Evolutionary conservation across 1,140 invertebrate species (phyloP), one percentile per base, ranked within the genome.

Genomic region (Nautilus pompilius): DNA sequence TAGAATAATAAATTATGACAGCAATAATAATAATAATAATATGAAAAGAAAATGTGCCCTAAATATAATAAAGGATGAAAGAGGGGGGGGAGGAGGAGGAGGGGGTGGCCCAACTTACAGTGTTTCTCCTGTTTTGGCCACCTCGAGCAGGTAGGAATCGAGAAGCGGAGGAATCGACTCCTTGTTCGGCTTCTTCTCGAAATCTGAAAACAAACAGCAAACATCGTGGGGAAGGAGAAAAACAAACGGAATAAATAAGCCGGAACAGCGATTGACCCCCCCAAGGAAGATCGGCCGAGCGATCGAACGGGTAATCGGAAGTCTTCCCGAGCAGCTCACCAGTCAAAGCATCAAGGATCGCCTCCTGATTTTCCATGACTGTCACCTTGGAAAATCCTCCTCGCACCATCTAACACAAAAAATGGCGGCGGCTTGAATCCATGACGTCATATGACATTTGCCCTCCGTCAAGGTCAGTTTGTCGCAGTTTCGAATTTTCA

Each of bases 91-190:
- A n/a, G n/a, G n/a, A n/a, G n/a, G 28, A 62, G n/a, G n/a, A n/a
- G n/a, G n/a, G n/a, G n/a, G n/a, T n/a, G n/a, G n/a, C n/a, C n/a
- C n/a, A 15, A 76, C 77, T 76, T 72, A 83, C 79, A 96, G 87
- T 8, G 93, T 93, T 81, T 97, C 93, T 58, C 95, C 95, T 60
- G 93, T 96, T 83, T 92, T 91, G 0, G 95, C 95, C 58, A 98
- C 92, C 84, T 90, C 92, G 67, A 87, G 87, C 51, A 98, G 84
- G 81, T 96, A 96, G 34, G 95, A 92, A 72, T 97, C 93, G 51
- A 98, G 84, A 74, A 93, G 88, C 58, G 89, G 86, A n/a, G 94
- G 93, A 74, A 96, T 93, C 48, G 80, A 74, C 5, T 32, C 41
- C 69, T 90, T 90, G 73, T 89, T 87, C 75, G 90, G 87, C 68